Conservation (phyloP, 1,140 invertebrate species). For the Drosophila mojavensis region DNA sequence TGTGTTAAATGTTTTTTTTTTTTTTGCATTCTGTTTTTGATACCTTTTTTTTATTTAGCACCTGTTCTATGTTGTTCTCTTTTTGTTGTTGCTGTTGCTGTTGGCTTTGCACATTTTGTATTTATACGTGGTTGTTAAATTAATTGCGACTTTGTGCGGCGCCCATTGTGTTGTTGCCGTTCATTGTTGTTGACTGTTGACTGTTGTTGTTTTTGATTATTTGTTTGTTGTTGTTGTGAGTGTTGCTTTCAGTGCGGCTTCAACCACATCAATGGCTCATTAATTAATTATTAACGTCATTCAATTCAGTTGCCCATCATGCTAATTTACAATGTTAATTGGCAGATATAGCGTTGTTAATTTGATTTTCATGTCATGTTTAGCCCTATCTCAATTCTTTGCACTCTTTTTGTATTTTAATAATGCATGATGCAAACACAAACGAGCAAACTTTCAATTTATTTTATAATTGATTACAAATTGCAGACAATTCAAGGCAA, state of each 20-base stretch:
- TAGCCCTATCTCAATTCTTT: slow-evolving; percentile 1
- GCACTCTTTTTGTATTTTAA: background rate
- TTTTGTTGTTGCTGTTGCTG: background rate
- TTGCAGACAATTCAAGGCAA: too few relatives aligned
- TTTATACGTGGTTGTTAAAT: slow-evolving; percentile 60
- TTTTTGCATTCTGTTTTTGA: background rate
- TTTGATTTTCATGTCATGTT: slow-evolving; percentile 1
- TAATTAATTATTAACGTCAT: slow-evolving; percentile 66
- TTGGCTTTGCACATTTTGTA: slow-evolving; percentile 19
- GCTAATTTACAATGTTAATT: slow-evolving; percentile 47
- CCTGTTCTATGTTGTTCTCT: background rate
- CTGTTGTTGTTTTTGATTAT: slow-evolving; percentile 24
- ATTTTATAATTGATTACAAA: too few relatives aligned
- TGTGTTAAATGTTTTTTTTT: background rate
- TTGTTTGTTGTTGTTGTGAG: background rate
- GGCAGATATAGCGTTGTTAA: background rate
- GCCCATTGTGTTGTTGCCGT: slow-evolving; percentile 31
- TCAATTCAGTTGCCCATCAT: slow-evolving; percentile 15
- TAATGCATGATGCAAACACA: background rate
- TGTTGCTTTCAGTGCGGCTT: slow-evolving; percentile 2
- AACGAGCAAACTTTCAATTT: too few relatives aligned
- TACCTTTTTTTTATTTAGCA: slow-evolving; percentile 12
- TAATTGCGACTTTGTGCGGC: slow-evolving; percentile 65
- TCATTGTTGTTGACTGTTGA: slow-evolving; percentile 1
- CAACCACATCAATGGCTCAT: slow-evolving; percentile 53